Conservation (phyloP, 2,888 invertebrate species). For the Ennomos erosarius region DNA sequence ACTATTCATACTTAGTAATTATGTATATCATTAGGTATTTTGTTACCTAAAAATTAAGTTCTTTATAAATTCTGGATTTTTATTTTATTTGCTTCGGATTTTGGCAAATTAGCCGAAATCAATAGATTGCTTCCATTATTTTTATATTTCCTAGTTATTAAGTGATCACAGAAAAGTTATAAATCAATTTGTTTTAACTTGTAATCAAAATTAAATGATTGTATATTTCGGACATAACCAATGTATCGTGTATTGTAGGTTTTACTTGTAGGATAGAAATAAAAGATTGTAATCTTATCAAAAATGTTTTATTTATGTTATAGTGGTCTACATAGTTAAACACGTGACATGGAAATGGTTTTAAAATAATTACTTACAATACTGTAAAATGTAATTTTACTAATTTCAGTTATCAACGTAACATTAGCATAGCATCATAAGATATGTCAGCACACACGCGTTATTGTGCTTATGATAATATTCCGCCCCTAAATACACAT, state of each 20-base stretch:
- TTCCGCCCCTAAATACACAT: too few relatives aligned
- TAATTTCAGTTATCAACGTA: too few relatives aligned
- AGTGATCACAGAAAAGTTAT: constrained; percentile 61
- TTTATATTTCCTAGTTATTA: constrained; percentile 64
- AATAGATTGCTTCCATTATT: constrained; percentile 64
- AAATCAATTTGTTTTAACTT: constrained; percentile 73
- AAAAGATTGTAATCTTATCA: constrained; percentile 55
- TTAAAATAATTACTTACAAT: constrained; percentile 23
- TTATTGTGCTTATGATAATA: too few relatives aligned
- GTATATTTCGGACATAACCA: constrained; percentile 77
- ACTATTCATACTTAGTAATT: constrained; percentile 2
- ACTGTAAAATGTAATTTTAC: neutral
- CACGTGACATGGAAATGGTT: too few relatives aligned
- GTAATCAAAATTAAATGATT: constrained; percentile 76
- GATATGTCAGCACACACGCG: too few relatives aligned
- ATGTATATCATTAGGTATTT: constrained; percentile 23
- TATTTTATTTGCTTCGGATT: constrained; percentile 69
- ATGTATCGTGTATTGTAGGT: constrained; percentile 76
- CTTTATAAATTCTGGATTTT: constrained; percentile 47
- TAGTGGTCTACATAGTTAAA: too few relatives aligned
- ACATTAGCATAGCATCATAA: too few relatives aligned
- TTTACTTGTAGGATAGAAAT: constrained; percentile 60
- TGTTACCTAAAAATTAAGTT: constrained; percentile 46
- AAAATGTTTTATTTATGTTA: constrained; percentile 35
- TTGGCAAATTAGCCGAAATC: too few relatives aligned